Percentiles rank a stretch among this genome's conserved stretches.
Evolutionary conservation across 1,140 invertebrate genomes (phyloP).

Genomic region (Mizuhopecten yessoensis): DNA sequence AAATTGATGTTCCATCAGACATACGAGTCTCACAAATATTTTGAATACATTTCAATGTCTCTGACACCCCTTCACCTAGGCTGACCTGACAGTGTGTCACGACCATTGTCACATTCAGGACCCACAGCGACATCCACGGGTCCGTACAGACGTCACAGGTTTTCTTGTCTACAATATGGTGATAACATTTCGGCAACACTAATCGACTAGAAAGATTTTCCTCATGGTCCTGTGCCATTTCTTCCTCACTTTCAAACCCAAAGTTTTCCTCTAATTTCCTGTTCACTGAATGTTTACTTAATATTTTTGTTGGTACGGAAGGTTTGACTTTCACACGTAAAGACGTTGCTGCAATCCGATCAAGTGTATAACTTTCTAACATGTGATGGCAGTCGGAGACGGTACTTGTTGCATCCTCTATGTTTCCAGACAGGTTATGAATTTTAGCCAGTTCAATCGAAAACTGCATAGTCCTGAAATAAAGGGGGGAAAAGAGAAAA

Average conservation of each 20-base stretch:
- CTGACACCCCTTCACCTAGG: not conserved
- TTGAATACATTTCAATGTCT: conserved; percentile 42
- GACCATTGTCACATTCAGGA: conserved; percentile 30
- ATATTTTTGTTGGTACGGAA: not conserved
- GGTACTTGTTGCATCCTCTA: not conserved
- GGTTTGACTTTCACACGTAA: not conserved
- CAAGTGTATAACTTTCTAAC: not conserved
- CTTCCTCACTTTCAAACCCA: conserved; percentile 2
- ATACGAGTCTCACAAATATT: not conserved
- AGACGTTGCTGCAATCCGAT: not conserved
- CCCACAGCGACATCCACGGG: not conserved
- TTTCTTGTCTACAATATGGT: conserved; percentile 43
- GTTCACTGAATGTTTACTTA: not conserved
- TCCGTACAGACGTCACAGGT: conserved; percentile 52
- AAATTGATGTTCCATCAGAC: not conserved
- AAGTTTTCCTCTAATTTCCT: conserved; percentile 14
- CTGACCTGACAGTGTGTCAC: not conserved
- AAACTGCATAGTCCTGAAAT: conserved; percentile 46
- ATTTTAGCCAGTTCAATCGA: conserved; percentile 48
- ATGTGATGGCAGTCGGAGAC: conserved; percentile 12
- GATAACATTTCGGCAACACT: conserved; percentile 28
- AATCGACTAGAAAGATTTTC: not conserved
- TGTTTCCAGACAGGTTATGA: conserved; percentile 42
- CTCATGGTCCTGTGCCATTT: not conserved
- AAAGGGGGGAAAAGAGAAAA: not conserved